These are phyloP conservation scores for Apotomis turbidana DNA, from an alignment of 2,888 invertebrate genomes.

Conservation along the genomic window DNA sequence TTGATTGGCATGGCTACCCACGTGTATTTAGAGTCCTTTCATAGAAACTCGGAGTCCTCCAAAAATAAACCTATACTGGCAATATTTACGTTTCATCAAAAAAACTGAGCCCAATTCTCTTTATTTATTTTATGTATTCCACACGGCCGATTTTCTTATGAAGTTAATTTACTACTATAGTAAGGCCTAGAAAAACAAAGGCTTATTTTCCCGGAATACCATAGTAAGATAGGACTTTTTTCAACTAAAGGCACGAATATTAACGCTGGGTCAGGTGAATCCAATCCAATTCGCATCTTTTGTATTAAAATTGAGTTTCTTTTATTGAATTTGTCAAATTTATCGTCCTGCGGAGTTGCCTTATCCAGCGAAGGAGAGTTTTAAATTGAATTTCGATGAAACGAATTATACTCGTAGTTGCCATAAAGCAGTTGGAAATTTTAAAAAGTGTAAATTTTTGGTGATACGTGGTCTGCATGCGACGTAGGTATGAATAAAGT, in stretches of 20 bases:
- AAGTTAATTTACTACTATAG: conserved; percentile 65
- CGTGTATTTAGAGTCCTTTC: too few species aligned
- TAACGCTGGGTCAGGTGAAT: conserved; percentile 55
- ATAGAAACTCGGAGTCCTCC: background rate
- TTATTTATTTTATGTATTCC: conserved; percentile 68
- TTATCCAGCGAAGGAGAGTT: conserved; percentile 48
- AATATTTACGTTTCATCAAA: background rate
- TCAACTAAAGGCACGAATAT: conserved; percentile 45
- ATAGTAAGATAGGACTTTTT: background rate
- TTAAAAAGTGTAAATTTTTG: conserved; percentile 10
- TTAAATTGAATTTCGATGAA: conserved; percentile 39
- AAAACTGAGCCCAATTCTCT: conserved; percentile 43
- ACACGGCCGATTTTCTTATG: conserved; percentile 57
- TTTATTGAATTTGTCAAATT: conserved; percentile 64
- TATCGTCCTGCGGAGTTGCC: conserved; percentile 51
- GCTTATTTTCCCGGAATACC: too few species aligned
- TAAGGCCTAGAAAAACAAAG: background rate
- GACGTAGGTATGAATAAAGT: background rate
- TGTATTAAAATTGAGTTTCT: conserved; percentile 63
- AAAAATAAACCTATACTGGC: background rate
- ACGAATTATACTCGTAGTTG: conserved; percentile 15
- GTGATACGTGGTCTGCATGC: conserved; percentile 5
- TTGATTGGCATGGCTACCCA: too few species aligned
- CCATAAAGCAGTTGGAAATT: conserved; percentile 3
- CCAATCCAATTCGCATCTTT: conserved; percentile 50